These are phyloP conservation scores for Gambelia wislizenii DNA, from an alignment of 2,797 vertebrate genomes.

Conservation along the genomic window DNA sequence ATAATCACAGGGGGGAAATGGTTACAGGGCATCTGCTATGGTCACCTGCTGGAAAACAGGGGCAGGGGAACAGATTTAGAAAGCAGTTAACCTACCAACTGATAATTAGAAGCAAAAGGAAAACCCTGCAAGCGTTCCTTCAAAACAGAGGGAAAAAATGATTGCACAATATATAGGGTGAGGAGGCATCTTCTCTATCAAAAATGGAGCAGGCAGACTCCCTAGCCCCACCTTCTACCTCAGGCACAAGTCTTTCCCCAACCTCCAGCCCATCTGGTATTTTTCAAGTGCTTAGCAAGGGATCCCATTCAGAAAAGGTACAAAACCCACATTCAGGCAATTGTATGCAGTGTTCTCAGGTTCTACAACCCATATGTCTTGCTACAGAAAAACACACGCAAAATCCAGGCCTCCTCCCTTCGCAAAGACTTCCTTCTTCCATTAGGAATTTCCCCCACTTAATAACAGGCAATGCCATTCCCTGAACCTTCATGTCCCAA, in stretches of 20 bases:
- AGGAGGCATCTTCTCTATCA: neutral
- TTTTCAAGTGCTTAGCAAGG: neutral
- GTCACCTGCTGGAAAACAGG: neutral
- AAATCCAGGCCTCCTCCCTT: too few relatives aligned
- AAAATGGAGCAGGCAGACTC: neutral
- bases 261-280: conserved; percentile 24
- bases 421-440: neutral
- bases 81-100: too few relatives aligned
- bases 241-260: neutral
- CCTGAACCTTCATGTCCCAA: too few relatives aligned
- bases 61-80: neutral
- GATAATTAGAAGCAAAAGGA: neutral
- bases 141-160: neutral
- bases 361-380: neutral
- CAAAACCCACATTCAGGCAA: neutral
- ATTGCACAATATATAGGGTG: neutral
- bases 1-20: neutral
- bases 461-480: neutral
- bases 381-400: neutral
- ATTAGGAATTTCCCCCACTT: neutral
- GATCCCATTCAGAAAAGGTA: neutral
- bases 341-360: too few relatives aligned
- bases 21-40: neutral
- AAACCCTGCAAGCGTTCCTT: neutral
- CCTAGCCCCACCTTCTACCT: neutral